Evolutionary conservation across 1,140 invertebrate genomes (phyloP), one percentile per base, ranked within the genome.

Genomic region (Heliconius eleuchia): DNA sequence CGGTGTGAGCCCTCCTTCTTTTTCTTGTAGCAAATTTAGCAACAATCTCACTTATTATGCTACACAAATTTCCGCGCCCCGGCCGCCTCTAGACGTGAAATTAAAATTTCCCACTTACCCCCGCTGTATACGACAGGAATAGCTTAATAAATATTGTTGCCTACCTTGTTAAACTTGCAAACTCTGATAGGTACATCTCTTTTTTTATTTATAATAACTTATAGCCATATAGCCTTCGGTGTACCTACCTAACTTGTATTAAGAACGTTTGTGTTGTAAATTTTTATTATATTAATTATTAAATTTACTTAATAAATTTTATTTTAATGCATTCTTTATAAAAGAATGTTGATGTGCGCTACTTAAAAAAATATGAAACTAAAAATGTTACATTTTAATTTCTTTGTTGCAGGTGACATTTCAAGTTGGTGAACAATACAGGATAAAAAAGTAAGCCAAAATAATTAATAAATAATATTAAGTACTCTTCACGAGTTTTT

Each of bases 11-110:
- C 92, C 92, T 92, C 89, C 88, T 94, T 93, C 92, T 94, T 94
- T 93, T 94, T 94, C 92, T 94, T 94, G 91, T 93, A 94, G 87
- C 91, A 94, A 94, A 94, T 92, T 94, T 94, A 90, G 91, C 92
- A 94, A 94, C 92, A 94, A 94, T 94, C 92, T 94, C 91, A 94
- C 92, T 93, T 94, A 94, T 93, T 94, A 94, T 94, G 92, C 92
- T 91, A 93, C 92, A 94, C 91, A 93, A 94, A 94, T 94, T 91
- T 94, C 91, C 89, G 90, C 86, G 86, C 88, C 87, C 86, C 90
- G 85, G 84, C 85, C 89, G 84, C 85, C 89, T 90, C 86, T 86
- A 91, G 89, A 92, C 89, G 88, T 89, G 91, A 94, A 93, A 94
- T 93, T 94, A 93, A 94, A 94, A 93, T 93, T 94, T 94, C 87